phyloP scores from a whole-genome alignment of 2,888 invertebrate species.

The Cactoblastis cactorum region DNA sequence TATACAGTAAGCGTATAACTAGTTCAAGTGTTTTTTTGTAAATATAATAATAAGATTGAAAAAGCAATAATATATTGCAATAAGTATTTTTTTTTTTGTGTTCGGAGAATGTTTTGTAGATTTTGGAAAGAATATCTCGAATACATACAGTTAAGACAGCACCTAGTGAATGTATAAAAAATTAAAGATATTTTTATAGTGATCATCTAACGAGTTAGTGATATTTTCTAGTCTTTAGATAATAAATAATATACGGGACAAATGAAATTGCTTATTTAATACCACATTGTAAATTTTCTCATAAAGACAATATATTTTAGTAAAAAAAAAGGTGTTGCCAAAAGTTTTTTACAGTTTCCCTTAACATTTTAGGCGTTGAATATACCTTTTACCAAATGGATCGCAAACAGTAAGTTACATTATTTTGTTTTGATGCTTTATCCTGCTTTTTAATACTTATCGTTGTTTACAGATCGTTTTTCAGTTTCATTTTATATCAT shows the following conservation, averaged over 20 bases:
- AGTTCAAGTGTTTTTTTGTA: conserved; percentile 59
- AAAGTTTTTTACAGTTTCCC: neutral
- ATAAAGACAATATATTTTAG: conserved; percentile 11
- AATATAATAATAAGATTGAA: conserved; percentile 69
- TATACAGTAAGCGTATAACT: conserved; percentile 62
- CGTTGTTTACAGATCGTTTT: neutral
- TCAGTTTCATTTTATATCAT: neutral
- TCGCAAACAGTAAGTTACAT: conserved; percentile 19
- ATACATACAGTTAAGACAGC: neutral
- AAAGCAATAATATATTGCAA: conserved; percentile 58
- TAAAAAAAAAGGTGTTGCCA: neutral
- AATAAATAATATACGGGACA: conserved; percentile 4
- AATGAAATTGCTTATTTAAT: neutral
- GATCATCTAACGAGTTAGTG: conserved; percentile 5
- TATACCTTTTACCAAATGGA: conserved; percentile 16
- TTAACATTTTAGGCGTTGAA: conserved; percentile 15
- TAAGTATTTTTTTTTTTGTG: conserved; percentile 50
- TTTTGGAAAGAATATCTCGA: conserved; percentile 12
- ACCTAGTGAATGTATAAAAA: neutral
- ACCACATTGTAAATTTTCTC: neutral
- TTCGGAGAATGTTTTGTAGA: conserved; percentile 36
- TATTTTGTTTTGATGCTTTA: conserved; percentile 11
- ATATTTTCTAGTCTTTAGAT: conserved; percentile 8
- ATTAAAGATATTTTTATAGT: neutral
- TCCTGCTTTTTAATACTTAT: neutral